Percentiles rank a stretch among this genome's conserved stretches.
Evolutionary conservation across 1,140 invertebrate genomes (phyloP).

Genomic region (Watersipora subatra): DNA sequence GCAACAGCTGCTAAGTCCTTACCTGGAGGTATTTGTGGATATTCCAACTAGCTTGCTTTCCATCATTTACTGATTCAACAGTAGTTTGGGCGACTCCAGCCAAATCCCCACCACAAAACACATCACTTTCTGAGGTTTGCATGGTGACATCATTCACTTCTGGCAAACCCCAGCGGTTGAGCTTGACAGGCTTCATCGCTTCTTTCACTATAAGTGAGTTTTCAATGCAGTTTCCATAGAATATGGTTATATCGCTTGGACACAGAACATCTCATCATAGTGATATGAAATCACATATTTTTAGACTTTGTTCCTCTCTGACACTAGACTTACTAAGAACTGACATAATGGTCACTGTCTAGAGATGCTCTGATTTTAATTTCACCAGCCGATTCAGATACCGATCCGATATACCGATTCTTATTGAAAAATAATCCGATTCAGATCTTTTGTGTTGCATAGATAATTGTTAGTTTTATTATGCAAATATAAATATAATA

Average conservation of each 20-base stretch:
- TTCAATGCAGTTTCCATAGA: not conserved
- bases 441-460: too few species aligned
- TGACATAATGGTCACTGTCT: too few species aligned
- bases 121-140: conserved; percentile 57
- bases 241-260: not conserved
- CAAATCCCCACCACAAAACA: conserved; percentile 87
- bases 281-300: too few species aligned
- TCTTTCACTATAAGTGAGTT: conserved; percentile 52
- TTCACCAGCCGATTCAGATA: too few species aligned
- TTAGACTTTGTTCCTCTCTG: too few species aligned
- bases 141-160: conserved; percentile 62
- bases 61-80: conserved; percentile 94
- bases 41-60: conserved; percentile 88
- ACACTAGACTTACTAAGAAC: too few species aligned
- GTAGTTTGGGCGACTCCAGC: conserved; percentile 88
- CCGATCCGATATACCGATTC: too few species aligned
- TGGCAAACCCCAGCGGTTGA: conserved; percentile 63
- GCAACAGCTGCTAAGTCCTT: too few species aligned
- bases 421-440: too few species aligned
- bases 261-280: not conserved
- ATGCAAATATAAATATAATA: too few species aligned
- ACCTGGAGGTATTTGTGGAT: conserved; percentile 88
- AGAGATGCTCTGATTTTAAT: too few species aligned
- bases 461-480: too few species aligned
- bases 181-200: conserved; percentile 62